These are phyloP conservation scores for Junonia oenone DNA, from an alignment of 2,888 invertebrate genomes.

Conservation along the genomic window DNA sequence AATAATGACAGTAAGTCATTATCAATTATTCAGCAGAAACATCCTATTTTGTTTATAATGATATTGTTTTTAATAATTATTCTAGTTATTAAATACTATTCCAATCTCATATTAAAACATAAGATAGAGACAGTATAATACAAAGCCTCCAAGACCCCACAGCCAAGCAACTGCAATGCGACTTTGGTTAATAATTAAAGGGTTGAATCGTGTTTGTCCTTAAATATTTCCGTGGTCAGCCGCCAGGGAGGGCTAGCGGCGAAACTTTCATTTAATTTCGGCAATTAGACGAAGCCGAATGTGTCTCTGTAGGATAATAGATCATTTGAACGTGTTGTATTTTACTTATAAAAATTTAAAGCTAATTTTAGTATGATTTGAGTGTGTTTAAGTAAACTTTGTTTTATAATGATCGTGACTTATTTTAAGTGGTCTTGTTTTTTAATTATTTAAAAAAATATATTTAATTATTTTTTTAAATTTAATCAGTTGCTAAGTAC, in stretches of 20 bases:
- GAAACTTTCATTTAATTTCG: constrained; percentile 31
- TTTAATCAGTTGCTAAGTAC: too few relatives aligned
- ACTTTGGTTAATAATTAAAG: constrained; percentile 32
- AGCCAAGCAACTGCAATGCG: constrained; percentile 31
- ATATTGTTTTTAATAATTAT: too few relatives aligned
- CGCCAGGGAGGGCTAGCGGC: constrained; percentile 26
- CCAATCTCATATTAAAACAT: background rate
- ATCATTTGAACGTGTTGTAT: constrained; percentile 15
- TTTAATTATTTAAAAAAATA: too few relatives aligned
- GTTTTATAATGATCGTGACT: too few relatives aligned
- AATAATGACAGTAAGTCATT: too few relatives aligned
- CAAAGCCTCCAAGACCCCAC: background rate
- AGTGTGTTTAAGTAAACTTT: too few relatives aligned
- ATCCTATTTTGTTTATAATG: too few relatives aligned
- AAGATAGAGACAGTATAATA: background rate
- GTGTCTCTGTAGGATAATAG: constrained; percentile 27
- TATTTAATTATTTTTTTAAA: too few relatives aligned
- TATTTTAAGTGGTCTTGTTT: too few relatives aligned
- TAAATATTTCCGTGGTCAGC: constrained; percentile 35
- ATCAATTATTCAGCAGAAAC: too few relatives aligned
- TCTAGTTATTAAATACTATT: too few relatives aligned
- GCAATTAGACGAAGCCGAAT: constrained; percentile 29
- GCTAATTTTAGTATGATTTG: too few relatives aligned
- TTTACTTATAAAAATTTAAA: background rate
- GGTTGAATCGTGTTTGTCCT: constrained; percentile 29